Percentiles rank a stretch among this genome's conserved stretches.
These are phyloP conservation scores for Schlechtendalia chinensis DNA, from an alignment of 1,140 invertebrate genomes.

Conservation along the genomic window DNA sequence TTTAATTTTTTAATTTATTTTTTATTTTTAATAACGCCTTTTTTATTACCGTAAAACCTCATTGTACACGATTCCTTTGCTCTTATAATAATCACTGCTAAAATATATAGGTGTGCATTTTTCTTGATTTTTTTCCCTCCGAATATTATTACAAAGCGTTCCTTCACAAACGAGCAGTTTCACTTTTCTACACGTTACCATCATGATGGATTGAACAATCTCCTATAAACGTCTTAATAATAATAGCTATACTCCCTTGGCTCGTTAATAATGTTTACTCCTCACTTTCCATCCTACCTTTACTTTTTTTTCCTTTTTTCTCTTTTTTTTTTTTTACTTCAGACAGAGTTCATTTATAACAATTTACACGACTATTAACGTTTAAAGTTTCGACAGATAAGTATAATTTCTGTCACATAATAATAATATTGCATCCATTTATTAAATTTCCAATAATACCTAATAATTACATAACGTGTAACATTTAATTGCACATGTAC, in stretches of 20 bases:
- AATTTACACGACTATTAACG: conserved; percentile 24
- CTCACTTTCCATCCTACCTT: conserved; percentile 21
- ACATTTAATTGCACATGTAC: not conserved
- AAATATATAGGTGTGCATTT: not conserved
- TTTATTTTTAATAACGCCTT: conserved; percentile 29
- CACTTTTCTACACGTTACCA: conserved; percentile 35
- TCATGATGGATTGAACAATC: conserved; percentile 34
- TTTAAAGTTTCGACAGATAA: conserved; percentile 27
- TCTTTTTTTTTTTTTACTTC: not conserved
- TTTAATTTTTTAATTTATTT: conserved; percentile 26
- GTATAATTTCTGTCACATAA: conserved; percentile 21
- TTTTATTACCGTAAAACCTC: not conserved
- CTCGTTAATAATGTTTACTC: conserved; percentile 37
- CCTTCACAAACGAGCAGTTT: conserved; percentile 23
- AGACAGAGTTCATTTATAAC: conserved; percentile 36
- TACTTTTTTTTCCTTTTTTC: not conserved
- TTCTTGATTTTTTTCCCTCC: conserved; percentile 5
- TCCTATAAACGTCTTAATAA: conserved; percentile 44
- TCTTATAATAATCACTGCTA: not conserved
- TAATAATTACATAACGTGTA: not conserved
- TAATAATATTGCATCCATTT: not conserved
- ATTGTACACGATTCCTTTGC: not conserved
- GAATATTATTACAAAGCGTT: conserved; percentile 25
- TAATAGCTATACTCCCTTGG: conserved; percentile 38
- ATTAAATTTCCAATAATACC: not conserved